Evolutionary conservation across 2,888 invertebrate genomes (phyloP), one percentile per base, ranked within the genome.

Genomic region (Dryadula phaetusa): DNA sequence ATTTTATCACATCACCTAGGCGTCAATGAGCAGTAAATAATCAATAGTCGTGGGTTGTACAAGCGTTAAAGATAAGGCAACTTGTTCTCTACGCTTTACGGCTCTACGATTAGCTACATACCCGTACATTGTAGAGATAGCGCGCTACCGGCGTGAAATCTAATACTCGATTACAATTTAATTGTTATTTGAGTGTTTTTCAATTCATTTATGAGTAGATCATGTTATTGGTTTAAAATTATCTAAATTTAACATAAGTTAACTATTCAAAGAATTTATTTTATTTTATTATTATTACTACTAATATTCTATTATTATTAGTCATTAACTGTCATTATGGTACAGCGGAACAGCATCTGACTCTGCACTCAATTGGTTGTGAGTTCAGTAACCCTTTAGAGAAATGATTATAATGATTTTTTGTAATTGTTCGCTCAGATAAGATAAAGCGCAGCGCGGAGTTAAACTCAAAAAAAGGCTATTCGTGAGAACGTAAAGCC

Each of bases 21-120:
- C 63, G 42, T 63, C 49, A 44, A 67, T 63, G 34, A 58, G 49
- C 52, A 28, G 63, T 67, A 67, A 67, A 64, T 67, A 63, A 67
- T 34, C 62, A 52, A 65, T 49, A 58, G 65, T 42, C 18, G 65
- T 58, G 25, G 46, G 20, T n/a, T 25, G 52, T 52, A 67, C 67
- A 60, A 64, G 62, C 56, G 49, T 32, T 56, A n/a, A 37, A 67
- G 67, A 67, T 67, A 67, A 67, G 47, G 34, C 34, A 14, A 49
- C 47, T 49, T 34, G 58, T 62, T 67, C 42, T 49, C 10, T 66
- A 61, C 65, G 52, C 54, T 66, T 66, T 54, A 66, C 61, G 62
- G 46, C 61, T 34, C 40, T 44, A 52, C 37, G 66, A 66, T 66
- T 66, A 66, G 28, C 52, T 52, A 1, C 28, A 32, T 32, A 52